Percentiles rank a stretch among this genome's conserved stretches.
phyloP scores from a whole-genome alignment of 2,888 invertebrate species.

The Nebria brevicollis region DNA sequence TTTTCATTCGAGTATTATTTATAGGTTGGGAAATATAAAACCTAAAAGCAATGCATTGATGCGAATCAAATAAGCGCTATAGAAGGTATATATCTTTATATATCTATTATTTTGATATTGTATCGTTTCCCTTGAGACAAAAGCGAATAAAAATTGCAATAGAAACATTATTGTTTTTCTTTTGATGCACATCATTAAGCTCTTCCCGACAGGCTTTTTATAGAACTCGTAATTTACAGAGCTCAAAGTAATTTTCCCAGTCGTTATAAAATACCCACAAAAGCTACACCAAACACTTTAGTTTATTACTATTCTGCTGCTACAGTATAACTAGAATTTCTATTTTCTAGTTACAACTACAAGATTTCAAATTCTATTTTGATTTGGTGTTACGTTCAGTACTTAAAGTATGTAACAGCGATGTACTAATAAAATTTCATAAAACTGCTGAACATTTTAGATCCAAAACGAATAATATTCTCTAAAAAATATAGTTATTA shows the following conservation, averaged over 20 bases:
- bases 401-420: neutral
- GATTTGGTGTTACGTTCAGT: neutral
- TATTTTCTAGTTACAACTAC: neutral
- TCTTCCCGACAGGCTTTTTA: conserved; percentile 9
- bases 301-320: conserved; percentile 2
- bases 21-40: neutral
- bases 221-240: conserved; percentile 17
- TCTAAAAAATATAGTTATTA: too few species aligned
- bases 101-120: neutral
- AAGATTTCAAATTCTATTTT: neutral
- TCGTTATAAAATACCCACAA: conserved; percentile 12
- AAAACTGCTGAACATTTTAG: neutral
- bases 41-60: neutral
- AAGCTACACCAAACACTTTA: conserved; percentile 3
- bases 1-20: too few species aligned
- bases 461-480: too few species aligned
- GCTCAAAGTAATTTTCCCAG: conserved; percentile 14
- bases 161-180: conserved; percentile 17
- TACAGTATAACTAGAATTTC: neutral
- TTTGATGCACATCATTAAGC: conserved; percentile 18
- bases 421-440: neutral
- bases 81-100: neutral
- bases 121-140: neutral
- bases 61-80: neutral
- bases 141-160: conserved; percentile 2